Base-by-base conservation (phyloP, 1,140 invertebrate genomes). In the Mylabris phalerata region DNA sequence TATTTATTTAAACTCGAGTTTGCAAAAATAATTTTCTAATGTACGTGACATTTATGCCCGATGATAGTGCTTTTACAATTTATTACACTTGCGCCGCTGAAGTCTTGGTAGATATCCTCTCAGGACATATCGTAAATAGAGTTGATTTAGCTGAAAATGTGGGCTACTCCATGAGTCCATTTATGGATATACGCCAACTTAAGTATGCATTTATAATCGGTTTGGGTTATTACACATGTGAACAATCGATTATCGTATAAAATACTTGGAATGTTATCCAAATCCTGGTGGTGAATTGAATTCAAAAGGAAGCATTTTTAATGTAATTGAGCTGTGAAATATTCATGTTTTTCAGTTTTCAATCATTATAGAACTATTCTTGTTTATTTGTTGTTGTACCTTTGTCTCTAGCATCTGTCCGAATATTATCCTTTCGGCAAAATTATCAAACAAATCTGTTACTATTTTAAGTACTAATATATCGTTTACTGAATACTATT, bases 201-300 rank as follows among this genome's bases (percentile, higher is more conserved):
- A 92, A 95, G 79, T 93, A 90, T 4, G 87, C 88, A 1, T 90
- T 92, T 71, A 77, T 93, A 1, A 94, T 94, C 92, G 90, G 60
- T 9, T 67, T 92, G 9, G 92, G 92, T 3, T 88, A 88, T 63
- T 92, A 84, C 82, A 83, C 88, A 0, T 80, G 77, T 4, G 92
- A 95, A 71, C 92, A 3, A 80, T 86, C 9, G 90, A 94, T 75
- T 87, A 93, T 69, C 80, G 89, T 43, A 77, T 94, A 9, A 83
- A 84, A 49, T 80, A 94, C 25, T 69, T 83, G 19, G 82, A 82
- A 65, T 87, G 90, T 69, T 77, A 81, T 13, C 76, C 81, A 1
- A 92, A 90, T 74, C 78, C 79, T 1, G 63, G 76, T n/a, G 88
- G 89, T 7, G 81, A 92, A 41, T 75, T 90, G 13, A 77, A 88